Evolutionary conservation across 2,113 vertebrate species (phyloP), one percentile per base, ranked within the genome.

Genomic region (Sardina pilchardus): DNA sequence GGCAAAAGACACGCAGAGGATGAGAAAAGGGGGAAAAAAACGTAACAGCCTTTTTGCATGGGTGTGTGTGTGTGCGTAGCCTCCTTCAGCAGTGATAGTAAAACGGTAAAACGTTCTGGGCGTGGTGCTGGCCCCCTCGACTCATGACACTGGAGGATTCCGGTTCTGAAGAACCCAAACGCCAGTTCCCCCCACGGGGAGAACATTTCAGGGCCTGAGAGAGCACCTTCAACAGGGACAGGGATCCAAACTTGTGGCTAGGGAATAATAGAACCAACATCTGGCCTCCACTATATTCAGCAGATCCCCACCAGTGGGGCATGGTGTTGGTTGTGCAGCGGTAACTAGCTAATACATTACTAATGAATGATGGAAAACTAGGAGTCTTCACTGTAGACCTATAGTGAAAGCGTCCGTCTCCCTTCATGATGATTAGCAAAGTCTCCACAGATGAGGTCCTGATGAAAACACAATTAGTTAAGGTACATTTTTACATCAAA

Each of bases 1-100:
- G 9, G 14, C 56, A 19, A n/a, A 59, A 59, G 48, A 50, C 3
- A 50, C 48, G 17, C 17, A 2, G 82, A 19, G 43, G 39, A 12
- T 19, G 16, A 8, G 80, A 43, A 39, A 19, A 14, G 44, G 24
- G 26, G 43, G 81, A 4, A 56, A 56, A 21, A 56, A 63, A 63
- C 1, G n/a, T 10, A 34, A 26, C 1, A 5, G 19, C 4, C 6
- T n/a, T 2, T 63, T 24, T 86, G 42, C 44, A 84, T 47, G 78
- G 45, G 86, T 45, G 82, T 84, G 56, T 8, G 81, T 48, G 56
- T 81, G 34, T n/a, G 26, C 81, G 59, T 63, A n/a, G n/a, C 2
- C 39, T 42, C 39, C 39, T 42, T 42, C 2, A 42, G 39, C 56
- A 56, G 81, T 83, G 85, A 82, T 83, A 86, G 56, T 44, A 44